A percentile compares a stretch with the other conserved stretches of the same genome.
phyloP scores from a whole-genome alignment of 2,888 invertebrate genomes.

The Bruchidius siliquastri region DNA sequence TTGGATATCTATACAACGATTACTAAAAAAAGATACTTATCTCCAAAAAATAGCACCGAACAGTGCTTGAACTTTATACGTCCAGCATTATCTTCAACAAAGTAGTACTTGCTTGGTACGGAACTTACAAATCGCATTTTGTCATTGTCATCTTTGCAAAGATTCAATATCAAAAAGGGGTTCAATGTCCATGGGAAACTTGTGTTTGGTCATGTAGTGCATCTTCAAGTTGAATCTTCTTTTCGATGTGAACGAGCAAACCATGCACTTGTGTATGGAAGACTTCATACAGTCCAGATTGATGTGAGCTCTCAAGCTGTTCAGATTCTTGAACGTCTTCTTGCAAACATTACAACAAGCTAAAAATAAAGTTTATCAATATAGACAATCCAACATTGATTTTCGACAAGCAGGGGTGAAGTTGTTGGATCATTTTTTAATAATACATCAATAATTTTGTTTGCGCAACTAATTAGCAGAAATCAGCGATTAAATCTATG shows the following conservation, averaged over 20 bases:
- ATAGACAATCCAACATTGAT: background rate
- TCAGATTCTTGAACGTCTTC: conserved; percentile 34
- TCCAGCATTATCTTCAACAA: too few species aligned
- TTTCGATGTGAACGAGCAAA: conserved; percentile 29
- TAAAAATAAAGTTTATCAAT: conserved; percentile 3
- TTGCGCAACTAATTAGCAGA: too few species aligned
- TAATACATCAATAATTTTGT: too few species aligned
- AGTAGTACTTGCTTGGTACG: background rate
- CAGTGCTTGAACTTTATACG: too few species aligned
- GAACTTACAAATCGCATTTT: background rate
- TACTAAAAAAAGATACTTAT: too few species aligned
- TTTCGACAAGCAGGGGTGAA: background rate
- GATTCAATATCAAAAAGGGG: background rate
- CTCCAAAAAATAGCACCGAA: too few species aligned
- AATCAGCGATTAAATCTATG: too few species aligned
- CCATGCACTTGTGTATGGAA: conserved; percentile 22
- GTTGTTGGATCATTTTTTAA: too few species aligned
- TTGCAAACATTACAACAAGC: conserved; percentile 30
- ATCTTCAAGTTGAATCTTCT: conserved; percentile 32
- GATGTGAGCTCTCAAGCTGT: conserved; percentile 33
- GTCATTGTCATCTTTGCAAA: background rate
- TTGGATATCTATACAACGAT: too few species aligned
- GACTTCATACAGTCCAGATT: conserved; percentile 31
- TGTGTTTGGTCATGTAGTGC: conserved; percentile 31
- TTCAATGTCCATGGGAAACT: conserved; percentile 20